Base-by-base conservation (phyloP, 1,140 invertebrate species). In the Heliconius eleuchia region DNA sequence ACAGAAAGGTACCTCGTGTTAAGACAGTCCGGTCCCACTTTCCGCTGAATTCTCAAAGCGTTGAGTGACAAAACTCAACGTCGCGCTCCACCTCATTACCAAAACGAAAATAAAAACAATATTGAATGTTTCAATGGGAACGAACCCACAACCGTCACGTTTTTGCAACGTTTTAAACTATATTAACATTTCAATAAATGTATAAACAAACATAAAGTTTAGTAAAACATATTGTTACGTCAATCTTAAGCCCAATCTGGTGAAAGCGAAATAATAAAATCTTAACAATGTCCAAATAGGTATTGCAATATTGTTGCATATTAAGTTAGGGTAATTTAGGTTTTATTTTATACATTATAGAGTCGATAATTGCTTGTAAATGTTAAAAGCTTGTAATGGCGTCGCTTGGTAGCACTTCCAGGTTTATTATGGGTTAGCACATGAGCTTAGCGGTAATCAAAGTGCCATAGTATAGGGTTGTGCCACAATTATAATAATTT, bases 201-300 rank as follows among this genome's bases (percentile, higher is more conserved):
- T 37, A 34, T 4, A 37, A 19, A 7, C 50, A 52, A 19, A 52
- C 18, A 66, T 5, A 27, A 30, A 66, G 2, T 30, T 66, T 6
- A 27, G 76, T 80, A 30, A 73, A 73, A 42, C 74, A 11, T 71
- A 80, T 83, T 80, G 79, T 83, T 83, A 80, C 79, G 79, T 83
- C 79, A 80, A 83, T 83, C 79, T 83, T 74, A 80, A 60, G 71
- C 30, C 72, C 75, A 76, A 78, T 80, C 76, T 80, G 72, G 82
- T 83, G 82, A 83, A 83, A 83, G 82, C 74, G 37, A 75, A 76
- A 76, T 81, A 81, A 81, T 83, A 83, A 83, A 83, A 83, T 82
- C 60, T 79, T 83, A 82, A 82, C 81, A 80, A 73, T 76, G 73
- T 72, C 82, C 79, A 78, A 83, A 80, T 83, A 77, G 74, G 82